A percentile compares a stretch with the other conserved stretches of the same genome.
These are phyloP conservation scores for Hipposideros armiger DNA, from an alignment of 2,113 vertebrate genomes.

Conservation along the genomic window DNA sequence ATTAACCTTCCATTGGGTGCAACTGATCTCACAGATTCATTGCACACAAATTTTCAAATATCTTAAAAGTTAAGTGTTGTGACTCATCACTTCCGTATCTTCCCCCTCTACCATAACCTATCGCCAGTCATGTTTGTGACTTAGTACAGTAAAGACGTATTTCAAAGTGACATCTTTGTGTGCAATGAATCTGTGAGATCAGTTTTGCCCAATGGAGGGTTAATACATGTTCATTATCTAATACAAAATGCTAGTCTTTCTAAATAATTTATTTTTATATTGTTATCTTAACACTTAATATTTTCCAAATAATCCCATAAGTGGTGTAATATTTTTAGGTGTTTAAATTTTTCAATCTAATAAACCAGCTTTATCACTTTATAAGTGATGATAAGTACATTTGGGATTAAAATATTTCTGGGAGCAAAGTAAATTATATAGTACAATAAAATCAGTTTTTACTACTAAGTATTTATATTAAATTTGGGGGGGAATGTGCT, in stretches of 20 bases:
- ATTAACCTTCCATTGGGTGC: neutral
- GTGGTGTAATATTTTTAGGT: conserved; percentile 26
- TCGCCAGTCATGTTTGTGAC: too few relatives aligned
- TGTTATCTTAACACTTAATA: neutral
- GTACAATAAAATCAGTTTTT: conserved; percentile 47
- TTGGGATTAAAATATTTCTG: conserved; percentile 28
- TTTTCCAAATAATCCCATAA: conserved; percentile 30
- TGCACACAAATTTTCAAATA: too few relatives aligned
- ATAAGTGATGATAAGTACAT: neutral
- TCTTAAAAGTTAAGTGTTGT: too few relatives aligned
- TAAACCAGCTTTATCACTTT: neutral
- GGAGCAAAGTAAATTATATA: conserved; percentile 14
- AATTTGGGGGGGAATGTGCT: neutral
- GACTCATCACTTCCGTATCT: too few relatives aligned
- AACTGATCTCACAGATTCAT: too few relatives aligned
- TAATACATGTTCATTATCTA: neutral
- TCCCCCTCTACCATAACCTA: too few relatives aligned
- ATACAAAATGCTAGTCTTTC: neutral
- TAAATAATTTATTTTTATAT: conserved; percentile 6
- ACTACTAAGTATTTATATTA: conserved; percentile 45
- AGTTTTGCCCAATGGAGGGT: too few relatives aligned
- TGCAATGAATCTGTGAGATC: too few relatives aligned
- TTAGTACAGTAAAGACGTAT: too few relatives aligned
- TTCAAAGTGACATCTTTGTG: too few relatives aligned
- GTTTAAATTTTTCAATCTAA: conserved; percentile 21